These are phyloP conservation scores for Microctonus brassicae DNA, from an alignment of 2,888 invertebrate species.

Conservation along the genomic window DNA sequence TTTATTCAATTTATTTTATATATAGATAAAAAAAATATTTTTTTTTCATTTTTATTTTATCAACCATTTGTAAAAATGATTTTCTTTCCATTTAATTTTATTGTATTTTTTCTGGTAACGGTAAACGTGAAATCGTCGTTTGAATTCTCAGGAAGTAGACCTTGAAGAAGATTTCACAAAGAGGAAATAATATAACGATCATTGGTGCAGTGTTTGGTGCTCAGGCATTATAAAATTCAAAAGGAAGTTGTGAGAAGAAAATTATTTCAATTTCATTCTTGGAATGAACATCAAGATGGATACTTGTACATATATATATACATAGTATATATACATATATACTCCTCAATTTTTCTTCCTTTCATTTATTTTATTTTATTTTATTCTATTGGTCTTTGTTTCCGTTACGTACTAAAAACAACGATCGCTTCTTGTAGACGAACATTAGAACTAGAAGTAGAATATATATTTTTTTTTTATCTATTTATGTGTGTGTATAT, in stretches of 20 bases:
- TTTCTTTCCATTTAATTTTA: not conserved
- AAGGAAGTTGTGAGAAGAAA: constrained; percentile 24
- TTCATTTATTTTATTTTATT: too few species aligned
- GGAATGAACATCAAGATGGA: constrained; percentile 16
- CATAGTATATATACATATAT: too few species aligned
- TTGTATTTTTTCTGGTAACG: constrained; percentile 15
- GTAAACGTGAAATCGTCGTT: constrained; percentile 40
- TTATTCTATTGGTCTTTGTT: not conserved
- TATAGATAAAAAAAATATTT: not conserved
- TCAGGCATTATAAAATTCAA: constrained; percentile 13
- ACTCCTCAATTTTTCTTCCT: not conserved
- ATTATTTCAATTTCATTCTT: constrained; percentile 22
- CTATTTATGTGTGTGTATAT: too few species aligned
- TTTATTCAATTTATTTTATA: too few species aligned
- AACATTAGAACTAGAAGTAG: too few species aligned
- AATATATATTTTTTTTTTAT: too few species aligned
- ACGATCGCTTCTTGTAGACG: too few species aligned
- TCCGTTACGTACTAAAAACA: constrained; percentile 24
- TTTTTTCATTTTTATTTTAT: not conserved
- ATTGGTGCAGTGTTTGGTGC: not conserved
- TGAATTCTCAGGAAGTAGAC: constrained; percentile 39
- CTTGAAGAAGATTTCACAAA: constrained; percentile 22
- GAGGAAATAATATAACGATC: not conserved
- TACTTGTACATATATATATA: too few species aligned
- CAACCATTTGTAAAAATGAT: not conserved